Evolutionary conservation across 2,888 invertebrate genomes (phyloP).

Genomic region (Campoplex capitator): DNA sequence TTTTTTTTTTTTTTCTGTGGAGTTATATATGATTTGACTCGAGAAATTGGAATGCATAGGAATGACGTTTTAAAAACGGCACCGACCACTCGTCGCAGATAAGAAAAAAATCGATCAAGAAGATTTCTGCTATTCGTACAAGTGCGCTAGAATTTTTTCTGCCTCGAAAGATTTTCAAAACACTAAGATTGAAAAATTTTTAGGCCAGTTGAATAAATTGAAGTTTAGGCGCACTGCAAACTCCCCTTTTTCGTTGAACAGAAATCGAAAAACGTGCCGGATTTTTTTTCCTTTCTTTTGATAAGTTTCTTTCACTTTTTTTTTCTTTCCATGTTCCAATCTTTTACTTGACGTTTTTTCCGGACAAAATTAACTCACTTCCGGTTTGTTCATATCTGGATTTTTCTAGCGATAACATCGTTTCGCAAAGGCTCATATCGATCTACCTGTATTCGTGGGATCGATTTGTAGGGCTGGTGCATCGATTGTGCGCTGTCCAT

Average conservation of each 20-base stretch:
- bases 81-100: too few relatives aligned
- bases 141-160: too few relatives aligned
- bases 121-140: too few relatives aligned
- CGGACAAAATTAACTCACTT: background rate
- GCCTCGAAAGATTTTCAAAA: too few relatives aligned
- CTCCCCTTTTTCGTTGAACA: background rate
- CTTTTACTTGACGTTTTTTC: too few relatives aligned
- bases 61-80: too few relatives aligned
- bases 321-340: background rate
- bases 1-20: too few relatives aligned
- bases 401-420: background rate
- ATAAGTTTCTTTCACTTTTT: background rate
- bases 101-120: too few relatives aligned
- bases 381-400: background rate
- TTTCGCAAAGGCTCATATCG: background rate
- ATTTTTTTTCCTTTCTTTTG: background rate
- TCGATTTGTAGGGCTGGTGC: background rate
- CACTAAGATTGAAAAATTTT: too few relatives aligned
- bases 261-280: too few relatives aligned
- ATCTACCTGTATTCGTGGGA: background rate
- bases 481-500: conserved; percentile 15
- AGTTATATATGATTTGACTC: too few relatives aligned
- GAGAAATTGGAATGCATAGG: too few relatives aligned
- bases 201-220: background rate
- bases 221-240: background rate